phyloP scores from a whole-genome alignment of 2,113 vertebrate species.

The Plecturocebus donacophilus region DNA sequence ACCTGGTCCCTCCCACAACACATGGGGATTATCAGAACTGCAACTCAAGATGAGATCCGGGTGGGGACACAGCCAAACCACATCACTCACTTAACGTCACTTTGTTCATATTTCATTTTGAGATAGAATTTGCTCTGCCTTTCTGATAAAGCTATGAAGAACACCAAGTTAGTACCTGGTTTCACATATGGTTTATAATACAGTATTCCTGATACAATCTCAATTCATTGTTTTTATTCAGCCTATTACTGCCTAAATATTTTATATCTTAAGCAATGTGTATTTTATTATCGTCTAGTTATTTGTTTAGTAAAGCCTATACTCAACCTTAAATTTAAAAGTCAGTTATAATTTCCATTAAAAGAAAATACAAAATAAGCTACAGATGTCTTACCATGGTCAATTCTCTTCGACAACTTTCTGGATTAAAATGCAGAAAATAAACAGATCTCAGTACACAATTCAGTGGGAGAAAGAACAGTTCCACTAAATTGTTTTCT shows the following conservation, averaged over 20 bases:
- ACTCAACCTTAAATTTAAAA: conserved; percentile 28
- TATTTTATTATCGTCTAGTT: neutral
- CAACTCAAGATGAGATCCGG: too few relatives aligned
- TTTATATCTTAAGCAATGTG: neutral
- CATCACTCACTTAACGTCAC: neutral
- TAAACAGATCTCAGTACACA: neutral
- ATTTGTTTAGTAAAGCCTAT: neutral
- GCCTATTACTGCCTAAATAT: neutral
- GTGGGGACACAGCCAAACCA: too few relatives aligned
- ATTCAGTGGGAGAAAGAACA: neutral
- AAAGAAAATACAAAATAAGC: conserved; percentile 22
- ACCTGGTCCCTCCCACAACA: too few relatives aligned
- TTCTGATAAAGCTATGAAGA: neutral
- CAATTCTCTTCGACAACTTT: conserved; percentile 19
- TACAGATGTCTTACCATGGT: neutral
- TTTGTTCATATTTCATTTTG: conserved; percentile 18
- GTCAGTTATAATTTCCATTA: conserved; percentile 27
- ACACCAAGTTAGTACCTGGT: neutral
- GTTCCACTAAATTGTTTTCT: neutral
- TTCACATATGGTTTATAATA: neutral
- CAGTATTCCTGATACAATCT: neutral
- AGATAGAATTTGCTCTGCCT: neutral
- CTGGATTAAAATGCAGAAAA: conserved; percentile 1
- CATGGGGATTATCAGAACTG: too few relatives aligned
- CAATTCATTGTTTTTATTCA: neutral